These are phyloP conservation scores for Scaptomyza polygonia DNA, from an alignment of 2,888 invertebrate species.

Conservation along the genomic window DNA sequence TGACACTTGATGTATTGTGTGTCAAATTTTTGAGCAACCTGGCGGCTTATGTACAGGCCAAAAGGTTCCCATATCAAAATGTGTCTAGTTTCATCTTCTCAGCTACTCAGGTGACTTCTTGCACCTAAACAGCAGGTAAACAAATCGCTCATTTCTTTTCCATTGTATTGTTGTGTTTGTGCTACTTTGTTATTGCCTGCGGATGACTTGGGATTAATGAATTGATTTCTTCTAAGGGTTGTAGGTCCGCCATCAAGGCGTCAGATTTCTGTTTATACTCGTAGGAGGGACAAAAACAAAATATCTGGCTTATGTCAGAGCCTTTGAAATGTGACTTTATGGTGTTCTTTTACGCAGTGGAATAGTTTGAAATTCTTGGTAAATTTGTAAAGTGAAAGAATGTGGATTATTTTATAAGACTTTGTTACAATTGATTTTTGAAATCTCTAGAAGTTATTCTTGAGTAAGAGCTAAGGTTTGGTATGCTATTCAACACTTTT, in stretches of 20 bases:
- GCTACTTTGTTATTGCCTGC: conserved; percentile 52
- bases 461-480: no score
- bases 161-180: conserved; percentile 22
- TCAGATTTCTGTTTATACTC: conserved; percentile 43
- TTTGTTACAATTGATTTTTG: conserved; percentile 10
- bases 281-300: conserved; percentile 20
- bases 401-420: conserved; percentile 44
- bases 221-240: conserved; percentile 49
- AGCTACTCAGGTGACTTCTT: conserved; percentile 59
- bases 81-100: conserved; percentile 27
- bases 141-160: conserved; percentile 13
- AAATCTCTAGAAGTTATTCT: neutral
- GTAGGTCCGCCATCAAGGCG: conserved; percentile 30
- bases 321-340: conserved; percentile 41
- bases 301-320: conserved; percentile 16
- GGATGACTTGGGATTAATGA: conserved; percentile 48
- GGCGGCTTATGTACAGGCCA: conserved; percentile 19
- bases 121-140: conserved; percentile 58
- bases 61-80: conserved; percentile 24
- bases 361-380: conserved; percentile 35
- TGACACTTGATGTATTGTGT: conserved; percentile 62
- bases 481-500: conserved; percentile 1
- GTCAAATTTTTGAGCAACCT: conserved; percentile 50
- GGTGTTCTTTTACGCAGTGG: conserved; percentile 11
- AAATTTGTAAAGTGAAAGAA: conserved; percentile 31